Evolutionary conservation across 2,113 vertebrate genomes (phyloP), one percentile per base, ranked within the genome.

Genomic region (Coracopsis vasa): DNA sequence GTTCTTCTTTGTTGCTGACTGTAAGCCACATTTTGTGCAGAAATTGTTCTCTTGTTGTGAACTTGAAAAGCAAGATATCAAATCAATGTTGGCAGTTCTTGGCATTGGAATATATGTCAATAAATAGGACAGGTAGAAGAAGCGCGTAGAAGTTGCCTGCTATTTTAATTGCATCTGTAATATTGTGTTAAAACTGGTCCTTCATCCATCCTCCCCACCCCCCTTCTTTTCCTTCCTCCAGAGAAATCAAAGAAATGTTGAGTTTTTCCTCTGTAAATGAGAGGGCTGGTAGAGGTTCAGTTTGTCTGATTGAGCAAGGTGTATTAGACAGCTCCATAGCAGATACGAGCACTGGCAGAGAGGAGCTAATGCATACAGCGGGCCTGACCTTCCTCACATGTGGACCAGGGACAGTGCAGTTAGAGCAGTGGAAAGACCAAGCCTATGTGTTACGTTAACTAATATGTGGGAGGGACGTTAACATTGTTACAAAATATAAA

Each of bases 151-250:
- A 45, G 15, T 33, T 86, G 81, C 35, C 45, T 58, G 23, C 18
- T 86, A 7, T 47, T 69, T 69, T 45, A 62, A 35, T 45, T 53
- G 69, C 48, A 5, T 51, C 45, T 48, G 9, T 45, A 31, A 44
- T 58, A 37, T 2, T 44, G 6, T 7, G 58, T 15, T n/a, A 62
- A 91, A 90, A 70, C 16, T 54, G 24, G 8, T 65, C 9, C 16
- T 56, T 47, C 56, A 7, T 58, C 33, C 9, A 9, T 58, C 33
- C 56, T 58, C 33, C 33, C 56, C 33, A 58, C n/a, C 14, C 33
- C 4, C 2, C 2, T 6, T 16, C 44, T 19, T 11, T 39, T 25
- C 24, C 21, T 15, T 16, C 9, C 1, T 33, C 20, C 13, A 3
- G 3, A 16, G 24, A 45, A 86, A 56, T 54, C 4, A 39, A 41